Percentiles rank a stretch among this genome's conserved stretches.
These are phyloP conservation scores for Brotula barbata DNA, from an alignment of 2,797 vertebrate species.

Conservation along the genomic window DNA sequence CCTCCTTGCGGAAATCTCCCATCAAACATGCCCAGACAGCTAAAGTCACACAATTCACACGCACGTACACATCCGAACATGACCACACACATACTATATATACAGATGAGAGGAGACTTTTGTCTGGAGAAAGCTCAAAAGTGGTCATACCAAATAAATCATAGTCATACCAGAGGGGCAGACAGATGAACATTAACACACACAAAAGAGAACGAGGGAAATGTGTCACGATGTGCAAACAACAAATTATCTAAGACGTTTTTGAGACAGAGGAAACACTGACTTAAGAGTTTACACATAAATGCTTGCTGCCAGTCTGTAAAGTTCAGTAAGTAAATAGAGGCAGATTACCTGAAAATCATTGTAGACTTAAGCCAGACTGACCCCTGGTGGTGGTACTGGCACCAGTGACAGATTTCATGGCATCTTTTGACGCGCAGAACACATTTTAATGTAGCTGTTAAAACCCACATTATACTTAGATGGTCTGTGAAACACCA, in stretches of 20 bases:
- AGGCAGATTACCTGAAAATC: conserved; percentile 1
- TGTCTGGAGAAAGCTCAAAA: conserved; percentile 13
- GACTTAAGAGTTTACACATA: background rate
- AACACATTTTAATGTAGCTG: conserved; percentile 10
- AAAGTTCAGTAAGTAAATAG: background rate
- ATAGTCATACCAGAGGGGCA: background rate
- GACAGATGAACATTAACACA: conserved; percentile 7
- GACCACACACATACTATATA: background rate
- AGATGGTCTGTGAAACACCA: conserved; percentile 15
- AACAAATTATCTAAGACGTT: background rate
- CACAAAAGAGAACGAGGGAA: background rate
- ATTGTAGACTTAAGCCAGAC: conserved; percentile 48
- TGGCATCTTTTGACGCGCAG: conserved; percentile 1
- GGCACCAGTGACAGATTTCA: conserved; percentile 27
- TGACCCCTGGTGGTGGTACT: conserved; percentile 72
- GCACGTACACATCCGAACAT: background rate
- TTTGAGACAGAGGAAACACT: background rate
- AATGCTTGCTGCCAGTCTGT: conserved; percentile 1
- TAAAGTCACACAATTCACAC: conserved; percentile 23
- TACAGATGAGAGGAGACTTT: background rate
- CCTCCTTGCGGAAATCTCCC: conserved; percentile 38
- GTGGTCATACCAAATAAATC: background rate
- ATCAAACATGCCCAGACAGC: conserved; percentile 36
- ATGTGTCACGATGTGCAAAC: background rate
- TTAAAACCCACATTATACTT: background rate